A percentile compares a stretch with the other conserved stretches of the same genome.
These are phyloP conservation scores for Triplophysa tibetana DNA, from an alignment of 2,113 vertebrate species.

Conservation along the genomic window DNA sequence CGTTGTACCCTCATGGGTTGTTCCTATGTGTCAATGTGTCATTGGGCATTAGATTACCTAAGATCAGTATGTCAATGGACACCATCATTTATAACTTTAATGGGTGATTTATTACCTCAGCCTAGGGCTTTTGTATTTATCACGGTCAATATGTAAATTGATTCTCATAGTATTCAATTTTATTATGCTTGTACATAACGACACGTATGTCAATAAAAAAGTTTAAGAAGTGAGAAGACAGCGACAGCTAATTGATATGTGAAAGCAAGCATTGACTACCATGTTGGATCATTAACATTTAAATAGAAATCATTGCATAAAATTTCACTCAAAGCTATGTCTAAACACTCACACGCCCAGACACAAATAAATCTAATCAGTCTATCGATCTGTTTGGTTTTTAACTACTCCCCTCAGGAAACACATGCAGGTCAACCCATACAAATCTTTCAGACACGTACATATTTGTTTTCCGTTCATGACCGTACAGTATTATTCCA, in stretches of 20 bases:
- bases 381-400: conserved; percentile 51
- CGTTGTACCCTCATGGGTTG: too few species aligned
- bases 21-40: too few species aligned
- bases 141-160: too few species aligned
- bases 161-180: too few species aligned
- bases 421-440: conserved; percentile 8
- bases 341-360: conserved; percentile 36
- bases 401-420: conserved; percentile 49
- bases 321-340: conserved; percentile 44
- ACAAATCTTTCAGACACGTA: neutral
- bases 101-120: too few species aligned
- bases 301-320: conserved; percentile 51
- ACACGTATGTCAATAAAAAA: too few species aligned
- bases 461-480: neutral
- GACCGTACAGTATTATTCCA: neutral
- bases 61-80: too few species aligned
- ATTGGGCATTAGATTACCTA: too few species aligned
- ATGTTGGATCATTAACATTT: conserved; percentile 49
- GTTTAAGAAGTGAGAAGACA: neutral
- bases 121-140: too few species aligned
- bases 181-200: too few species aligned
- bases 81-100: too few species aligned
- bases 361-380: conserved; percentile 48
- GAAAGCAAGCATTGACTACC: conserved; percentile 38
- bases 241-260: conserved; percentile 45